Conservation (phyloP, 92 coral and sea anemone genomes). For the Parazoanthus atlanticus region DNA sequence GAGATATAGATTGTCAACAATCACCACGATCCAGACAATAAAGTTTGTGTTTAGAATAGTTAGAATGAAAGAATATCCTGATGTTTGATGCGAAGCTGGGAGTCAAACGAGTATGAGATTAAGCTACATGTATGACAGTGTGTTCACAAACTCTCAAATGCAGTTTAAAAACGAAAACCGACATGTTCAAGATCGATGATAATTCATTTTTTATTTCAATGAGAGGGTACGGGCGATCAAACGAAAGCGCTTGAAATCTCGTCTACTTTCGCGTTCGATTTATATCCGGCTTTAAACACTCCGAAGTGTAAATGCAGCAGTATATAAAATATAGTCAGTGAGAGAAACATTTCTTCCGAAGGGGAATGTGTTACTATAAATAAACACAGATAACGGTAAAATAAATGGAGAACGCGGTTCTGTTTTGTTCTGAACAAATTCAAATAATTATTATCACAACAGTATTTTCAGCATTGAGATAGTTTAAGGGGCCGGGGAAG, state of each 20-base stretch:
- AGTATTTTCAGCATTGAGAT: background rate
- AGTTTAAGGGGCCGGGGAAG: no score
- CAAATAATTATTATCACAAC: background rate
- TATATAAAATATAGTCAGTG: background rate
- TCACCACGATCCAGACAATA: background rate
- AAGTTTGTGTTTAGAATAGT: background rate
- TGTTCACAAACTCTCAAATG: no score
- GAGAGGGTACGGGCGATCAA: no score
- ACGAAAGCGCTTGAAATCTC: no score
- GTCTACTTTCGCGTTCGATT: background rate
- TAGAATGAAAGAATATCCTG: background rate
- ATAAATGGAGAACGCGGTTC: background rate
- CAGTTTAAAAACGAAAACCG: no score
- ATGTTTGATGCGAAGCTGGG: background rate
- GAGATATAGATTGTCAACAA: background rate
- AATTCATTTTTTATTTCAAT: background rate
- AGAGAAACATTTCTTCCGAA: background rate
- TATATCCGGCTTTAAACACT: no score
- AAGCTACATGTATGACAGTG: no score
- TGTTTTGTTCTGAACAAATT: background rate
- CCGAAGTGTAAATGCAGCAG: background rate
- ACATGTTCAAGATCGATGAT: background rate
- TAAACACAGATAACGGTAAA: background rate
- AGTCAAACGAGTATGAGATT: no score
- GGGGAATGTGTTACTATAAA: background rate